Evolutionary conservation across 2,888 invertebrate genomes (phyloP), one percentile per base, ranked within the genome.

Genomic region (Schizaphis graminum): DNA sequence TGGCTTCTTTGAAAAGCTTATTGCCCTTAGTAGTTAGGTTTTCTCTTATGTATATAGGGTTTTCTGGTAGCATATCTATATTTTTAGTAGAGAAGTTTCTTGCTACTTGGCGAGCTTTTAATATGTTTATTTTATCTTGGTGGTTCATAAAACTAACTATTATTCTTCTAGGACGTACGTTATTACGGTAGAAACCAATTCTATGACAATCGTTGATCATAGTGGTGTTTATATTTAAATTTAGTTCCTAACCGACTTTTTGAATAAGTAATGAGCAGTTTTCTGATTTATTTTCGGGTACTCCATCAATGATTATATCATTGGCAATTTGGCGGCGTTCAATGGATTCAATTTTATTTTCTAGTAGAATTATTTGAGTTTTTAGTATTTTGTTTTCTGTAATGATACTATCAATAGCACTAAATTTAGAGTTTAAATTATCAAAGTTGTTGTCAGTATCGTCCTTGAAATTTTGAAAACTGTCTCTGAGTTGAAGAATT

Each of bases 271-370:
- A 24, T n/a, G 88, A n/a, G 53, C 88, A 88, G 3, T 88, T 5
- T 88, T 88, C 88, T 53, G 35, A n/a, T n/a, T 88, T 88, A 88
- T 53, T 53, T 53, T 53, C 16, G 1, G 16, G 53, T 16, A 53
- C 3, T 5, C 67, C 90, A 90, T 90, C 77, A 41, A 91, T 77
- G 49, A 91, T 91, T 24, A 91, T 49, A 49, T 91, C 77, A 77
- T 91, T 91, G 13, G 21, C 5, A 10, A 91, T 91, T 91, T n/a
- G 35, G 35, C 77, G 91, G 11, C 49, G 91, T 77, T 91, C 77
- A 26, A 91, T 77, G 1, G 53, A 2, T 91, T 91, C 77, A 41
- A 77, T 91, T 91, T 91, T 91, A 11, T 77, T 91, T 91, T 91
- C 77, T 21, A 91, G 35, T 91, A 21, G 57, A 0, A 21, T 91